These are phyloP conservation scores for Nemotelus nigrinus DNA, from an alignment of 2,888 invertebrate genomes.

Conservation along the genomic window DNA sequence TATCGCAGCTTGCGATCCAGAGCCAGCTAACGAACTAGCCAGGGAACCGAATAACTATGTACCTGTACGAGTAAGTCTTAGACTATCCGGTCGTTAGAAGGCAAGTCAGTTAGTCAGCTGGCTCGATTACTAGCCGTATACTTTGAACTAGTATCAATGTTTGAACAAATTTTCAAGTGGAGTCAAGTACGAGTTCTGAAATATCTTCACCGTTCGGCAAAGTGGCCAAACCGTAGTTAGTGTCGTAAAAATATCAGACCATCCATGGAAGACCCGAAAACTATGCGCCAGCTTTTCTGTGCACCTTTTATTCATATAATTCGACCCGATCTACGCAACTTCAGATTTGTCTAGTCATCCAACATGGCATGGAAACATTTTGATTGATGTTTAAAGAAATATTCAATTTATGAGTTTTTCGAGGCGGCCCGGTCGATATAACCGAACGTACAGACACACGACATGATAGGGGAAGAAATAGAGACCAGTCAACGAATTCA, in stretches of 20 bases:
- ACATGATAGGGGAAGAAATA: not conserved
- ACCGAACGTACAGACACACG: not conserved
- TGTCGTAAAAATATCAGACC: not conserved
- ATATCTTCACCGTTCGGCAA: not conserved
- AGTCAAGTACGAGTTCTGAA: conserved; percentile 33
- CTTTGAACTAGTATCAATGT: conserved; percentile 13
- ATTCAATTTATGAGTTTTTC: conserved; percentile 44
- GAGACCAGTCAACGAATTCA: not conserved
- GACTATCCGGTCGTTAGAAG: not conserved
- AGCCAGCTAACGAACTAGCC: not conserved
- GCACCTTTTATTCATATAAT: not conserved
- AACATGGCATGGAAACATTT: conserved; percentile 35
- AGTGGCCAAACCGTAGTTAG: not conserved
- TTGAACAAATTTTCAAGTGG: conserved; percentile 39
- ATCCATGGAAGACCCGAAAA: not conserved
- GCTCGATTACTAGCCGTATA: conserved; percentile 5
- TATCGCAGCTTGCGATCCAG: conserved; percentile 27
- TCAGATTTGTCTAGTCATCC: conserved; percentile 43
- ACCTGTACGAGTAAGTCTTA: not conserved
- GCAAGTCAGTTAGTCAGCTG: not conserved
- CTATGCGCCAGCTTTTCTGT: not conserved
- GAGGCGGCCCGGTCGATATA: not conserved
- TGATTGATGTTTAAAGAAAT: conserved; percentile 46
- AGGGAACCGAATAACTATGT: not conserved
- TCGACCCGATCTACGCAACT: conserved; percentile 29